These are phyloP conservation scores for Clitarchus hookeri DNA, from an alignment of 2,888 invertebrate genomes.

Conservation along the genomic window DNA sequence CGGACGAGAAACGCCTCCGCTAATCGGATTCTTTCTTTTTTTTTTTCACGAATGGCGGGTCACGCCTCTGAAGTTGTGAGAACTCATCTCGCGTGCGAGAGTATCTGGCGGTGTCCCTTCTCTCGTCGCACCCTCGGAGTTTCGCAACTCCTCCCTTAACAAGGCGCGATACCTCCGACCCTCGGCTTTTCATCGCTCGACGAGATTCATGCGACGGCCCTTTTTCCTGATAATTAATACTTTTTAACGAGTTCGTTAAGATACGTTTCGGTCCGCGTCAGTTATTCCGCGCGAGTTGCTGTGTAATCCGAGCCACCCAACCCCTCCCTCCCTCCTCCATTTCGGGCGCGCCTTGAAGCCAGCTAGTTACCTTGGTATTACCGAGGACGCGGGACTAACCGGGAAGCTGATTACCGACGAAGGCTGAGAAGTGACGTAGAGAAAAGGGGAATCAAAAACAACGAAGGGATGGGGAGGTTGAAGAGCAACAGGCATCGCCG, in stretches of 20 bases:
- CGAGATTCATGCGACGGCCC: background rate
- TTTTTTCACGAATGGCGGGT: no score
- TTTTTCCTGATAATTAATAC: background rate
- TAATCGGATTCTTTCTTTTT: no score
- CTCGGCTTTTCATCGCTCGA: background rate
- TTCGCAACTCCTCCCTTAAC: background rate
- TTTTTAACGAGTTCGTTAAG: slow-evolving; percentile 14
- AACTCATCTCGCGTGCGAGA: no score
- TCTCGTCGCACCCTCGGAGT: no score
- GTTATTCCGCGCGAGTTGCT: background rate
- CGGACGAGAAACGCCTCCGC: no score
- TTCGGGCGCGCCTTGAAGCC: background rate
- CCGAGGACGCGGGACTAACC: background rate
- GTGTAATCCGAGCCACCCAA: no score
- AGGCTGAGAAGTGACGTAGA: background rate
- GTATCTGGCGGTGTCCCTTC: no score
- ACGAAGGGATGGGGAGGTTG: no score
- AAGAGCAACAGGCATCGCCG: no score
- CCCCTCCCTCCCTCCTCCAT: no score
- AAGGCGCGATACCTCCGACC: background rate
- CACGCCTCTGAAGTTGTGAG: no score
- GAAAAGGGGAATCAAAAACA: background rate
- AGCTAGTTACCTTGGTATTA: background rate
- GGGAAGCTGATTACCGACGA: background rate
- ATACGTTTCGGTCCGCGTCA: background rate